phyloP scores from a whole-genome alignment of 2,888 invertebrate genomes.

The Alloplasta piceator region DNA sequence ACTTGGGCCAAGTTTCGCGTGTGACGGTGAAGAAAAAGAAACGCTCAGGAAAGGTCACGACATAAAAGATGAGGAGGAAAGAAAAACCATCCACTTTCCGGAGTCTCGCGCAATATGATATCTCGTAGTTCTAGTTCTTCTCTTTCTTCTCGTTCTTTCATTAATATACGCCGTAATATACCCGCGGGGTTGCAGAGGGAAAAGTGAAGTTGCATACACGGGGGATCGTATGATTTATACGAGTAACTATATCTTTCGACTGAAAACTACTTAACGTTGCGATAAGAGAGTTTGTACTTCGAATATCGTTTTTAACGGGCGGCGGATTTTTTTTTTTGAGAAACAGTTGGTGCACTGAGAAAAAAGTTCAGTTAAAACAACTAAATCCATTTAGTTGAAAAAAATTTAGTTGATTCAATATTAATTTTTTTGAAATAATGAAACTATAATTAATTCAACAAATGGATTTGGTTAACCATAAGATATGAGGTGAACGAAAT shows the following conservation, averaged over 20 bases:
- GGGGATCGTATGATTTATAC: slow-evolving; percentile 23
- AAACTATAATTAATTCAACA: too few species aligned
- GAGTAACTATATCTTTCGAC: slow-evolving; percentile 12
- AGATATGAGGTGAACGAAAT: too few species aligned
- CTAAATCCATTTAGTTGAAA: too few species aligned
- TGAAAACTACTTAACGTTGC: slow-evolving; percentile 11
- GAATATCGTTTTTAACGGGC: not conserved
- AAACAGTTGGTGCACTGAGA: too few species aligned
- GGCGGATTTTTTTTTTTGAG: not conserved
- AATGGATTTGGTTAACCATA: too few species aligned
- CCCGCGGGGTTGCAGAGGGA: not conserved
- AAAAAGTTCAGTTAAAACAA: too few species aligned
- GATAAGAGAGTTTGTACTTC: slow-evolving; percentile 21
- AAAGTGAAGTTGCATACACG: slow-evolving; percentile 24
- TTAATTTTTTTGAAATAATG: too few species aligned
- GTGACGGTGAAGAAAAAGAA: slow-evolving; percentile 4
- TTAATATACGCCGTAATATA: not conserved
- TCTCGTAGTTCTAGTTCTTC: slow-evolving; percentile 2
- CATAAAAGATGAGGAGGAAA: slow-evolving; percentile 7
- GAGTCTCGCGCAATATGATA: slow-evolving; percentile 20
- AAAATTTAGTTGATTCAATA: too few species aligned
- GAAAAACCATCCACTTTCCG: slow-evolving; percentile 24
- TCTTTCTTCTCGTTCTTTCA: slow-evolving; percentile 11
- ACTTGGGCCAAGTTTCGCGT: slow-evolving; percentile 11
- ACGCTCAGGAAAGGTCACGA: slow-evolving; percentile 17